Conservation (phyloP, 2,888 invertebrate species). For the Tridacna gigas region DNA sequence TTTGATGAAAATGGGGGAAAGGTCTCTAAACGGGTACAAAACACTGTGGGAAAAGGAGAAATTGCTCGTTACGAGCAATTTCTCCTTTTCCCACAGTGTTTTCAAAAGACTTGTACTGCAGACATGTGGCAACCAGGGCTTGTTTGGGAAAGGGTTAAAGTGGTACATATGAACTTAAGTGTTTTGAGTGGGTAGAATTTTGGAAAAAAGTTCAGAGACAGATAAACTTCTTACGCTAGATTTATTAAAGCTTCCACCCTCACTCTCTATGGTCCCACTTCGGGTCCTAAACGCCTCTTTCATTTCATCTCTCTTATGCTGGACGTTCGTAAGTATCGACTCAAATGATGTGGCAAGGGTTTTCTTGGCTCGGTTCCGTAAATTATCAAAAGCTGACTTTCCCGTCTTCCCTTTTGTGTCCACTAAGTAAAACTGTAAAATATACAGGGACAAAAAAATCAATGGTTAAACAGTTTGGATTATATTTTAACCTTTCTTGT, state of each 20-base stretch:
- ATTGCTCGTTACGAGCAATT: neutral
- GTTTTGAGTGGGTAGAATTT: too few relatives aligned
- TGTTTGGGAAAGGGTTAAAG: neutral
- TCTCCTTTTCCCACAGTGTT: neutral
- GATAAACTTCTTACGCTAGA: constrained; percentile 62
- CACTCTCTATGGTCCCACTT: constrained; percentile 79
- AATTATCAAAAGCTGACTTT: constrained; percentile 70
- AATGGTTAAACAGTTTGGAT: neutral
- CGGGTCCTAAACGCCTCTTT: constrained; percentile 77
- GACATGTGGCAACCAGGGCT: neutral
- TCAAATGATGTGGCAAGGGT: constrained; percentile 85
- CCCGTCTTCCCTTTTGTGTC: constrained; percentile 69
- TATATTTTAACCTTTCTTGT: neutral
- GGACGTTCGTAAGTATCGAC: constrained; percentile 82
- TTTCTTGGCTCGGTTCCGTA: constrained; percentile 84
- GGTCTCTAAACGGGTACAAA: too few relatives aligned
- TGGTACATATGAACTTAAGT: too few relatives aligned
- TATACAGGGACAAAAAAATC: neutral
- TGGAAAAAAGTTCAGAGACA: too few relatives aligned
- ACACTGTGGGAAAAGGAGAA: too few relatives aligned
- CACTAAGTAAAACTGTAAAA: constrained; percentile 75
- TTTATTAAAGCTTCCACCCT: constrained; percentile 69
- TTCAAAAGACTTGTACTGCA: neutral
- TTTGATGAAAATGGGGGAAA: too few relatives aligned
- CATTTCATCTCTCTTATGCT: constrained; percentile 75